Conservation (phyloP, 2,113 vertebrate genomes). For the Oreochromis niloticus region DNA sequence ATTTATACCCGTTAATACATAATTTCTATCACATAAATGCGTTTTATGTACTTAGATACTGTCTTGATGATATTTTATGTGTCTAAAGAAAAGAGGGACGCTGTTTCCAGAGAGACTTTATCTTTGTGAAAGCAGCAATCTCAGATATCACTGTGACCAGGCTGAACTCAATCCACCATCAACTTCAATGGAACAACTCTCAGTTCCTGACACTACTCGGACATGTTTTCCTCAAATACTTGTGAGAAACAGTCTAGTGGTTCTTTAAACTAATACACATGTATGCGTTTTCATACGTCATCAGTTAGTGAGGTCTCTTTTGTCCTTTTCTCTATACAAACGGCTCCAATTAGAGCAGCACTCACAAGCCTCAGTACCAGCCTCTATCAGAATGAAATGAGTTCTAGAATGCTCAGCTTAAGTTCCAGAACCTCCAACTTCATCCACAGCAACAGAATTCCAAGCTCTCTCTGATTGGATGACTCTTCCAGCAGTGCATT, state of each 20-base stretch:
- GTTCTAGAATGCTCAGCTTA: not conserved
- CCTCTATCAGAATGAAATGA: not conserved
- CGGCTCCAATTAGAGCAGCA: not conserved
- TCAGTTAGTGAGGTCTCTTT: not conserved
- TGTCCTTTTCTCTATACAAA: not conserved
- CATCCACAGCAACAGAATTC: not conserved
- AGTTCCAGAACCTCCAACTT: not conserved
- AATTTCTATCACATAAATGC: not conserved
- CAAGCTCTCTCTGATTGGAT: not conserved
- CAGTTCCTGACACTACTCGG: not conserved
- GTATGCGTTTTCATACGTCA: not conserved
- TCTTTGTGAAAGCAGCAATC: slow-evolving; percentile 42
- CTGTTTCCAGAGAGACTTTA: not conserved
- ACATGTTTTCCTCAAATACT: not conserved
- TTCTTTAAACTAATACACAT: not conserved
- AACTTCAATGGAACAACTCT: not conserved
- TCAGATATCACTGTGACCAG: not conserved
- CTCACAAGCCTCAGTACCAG: not conserved
- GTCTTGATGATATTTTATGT: not conserved
- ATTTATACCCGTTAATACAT: not conserved
- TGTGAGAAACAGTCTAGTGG: not conserved
- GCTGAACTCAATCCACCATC: slow-evolving; percentile 30
- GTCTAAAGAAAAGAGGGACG: not conserved
- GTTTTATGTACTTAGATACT: not conserved
- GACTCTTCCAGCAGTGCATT: not conserved